These are phyloP conservation scores for Octomys mimax DNA, from an alignment of 2,797 vertebrate genomes.

Conservation along the genomic window DNA sequence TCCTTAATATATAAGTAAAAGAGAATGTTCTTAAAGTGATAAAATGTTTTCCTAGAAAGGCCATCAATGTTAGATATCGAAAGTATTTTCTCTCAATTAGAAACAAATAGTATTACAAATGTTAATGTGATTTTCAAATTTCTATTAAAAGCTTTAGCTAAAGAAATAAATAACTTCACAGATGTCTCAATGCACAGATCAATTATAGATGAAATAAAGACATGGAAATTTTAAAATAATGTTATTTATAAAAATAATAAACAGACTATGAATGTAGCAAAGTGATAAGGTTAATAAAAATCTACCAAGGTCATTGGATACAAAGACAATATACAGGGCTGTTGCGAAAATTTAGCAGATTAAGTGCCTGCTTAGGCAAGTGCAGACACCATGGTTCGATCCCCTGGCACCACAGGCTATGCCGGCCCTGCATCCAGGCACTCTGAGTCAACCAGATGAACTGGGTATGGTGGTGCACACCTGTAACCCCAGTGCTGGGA, in stretches of 20 bases:
- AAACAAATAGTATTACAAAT: not conserved
- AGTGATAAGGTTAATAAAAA: not conserved
- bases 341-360: too few relatives aligned
- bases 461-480: too few relatives aligned
- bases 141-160: not conserved
- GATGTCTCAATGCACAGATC: not conserved
- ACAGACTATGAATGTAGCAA: not conserved
- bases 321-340: too few relatives aligned
- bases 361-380: too few relatives aligned
- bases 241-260: slow-evolving; percentile 24
- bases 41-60: not conserved
- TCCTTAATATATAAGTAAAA: not conserved
- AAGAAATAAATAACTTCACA: not conserved
- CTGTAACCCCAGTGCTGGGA: too few relatives aligned
- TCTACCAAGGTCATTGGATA: too few relatives aligned
- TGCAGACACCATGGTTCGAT: too few relatives aligned
- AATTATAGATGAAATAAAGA: not conserved
- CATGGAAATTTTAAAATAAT: not conserved
- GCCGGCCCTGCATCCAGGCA: too few relatives aligned
- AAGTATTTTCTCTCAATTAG: not conserved
- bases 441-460: too few relatives aligned
- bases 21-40: not conserved
- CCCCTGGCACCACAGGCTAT: too few relatives aligned
- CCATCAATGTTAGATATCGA: not conserved
- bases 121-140: not conserved